Evolutionary conservation across 2,113 vertebrate species (phyloP).

Genomic region (Labrus mixtus): DNA sequence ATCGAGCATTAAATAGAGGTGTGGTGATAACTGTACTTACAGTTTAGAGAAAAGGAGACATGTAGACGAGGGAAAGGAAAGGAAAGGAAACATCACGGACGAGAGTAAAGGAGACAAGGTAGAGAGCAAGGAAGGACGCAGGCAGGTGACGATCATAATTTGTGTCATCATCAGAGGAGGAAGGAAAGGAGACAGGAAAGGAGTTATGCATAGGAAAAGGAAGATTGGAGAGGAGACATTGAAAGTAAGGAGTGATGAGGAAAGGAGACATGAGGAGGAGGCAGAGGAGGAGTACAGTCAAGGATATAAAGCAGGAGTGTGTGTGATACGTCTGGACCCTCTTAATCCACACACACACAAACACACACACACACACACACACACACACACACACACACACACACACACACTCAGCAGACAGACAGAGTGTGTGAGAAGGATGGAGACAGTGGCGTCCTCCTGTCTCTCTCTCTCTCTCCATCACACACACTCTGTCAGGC

Average conservation of each 20-base stretch:
- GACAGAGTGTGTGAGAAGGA: slow-evolving; percentile 58
- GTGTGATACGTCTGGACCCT: slow-evolving; percentile 39
- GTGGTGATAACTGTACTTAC: too few species aligned
- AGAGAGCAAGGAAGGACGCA: too few species aligned
- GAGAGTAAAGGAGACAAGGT: too few species aligned
- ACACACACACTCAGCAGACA: slow-evolving; percentile 24
- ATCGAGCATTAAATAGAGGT: too few species aligned
- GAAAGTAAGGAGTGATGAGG: background rate
- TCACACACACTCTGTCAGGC: slow-evolving; percentile 27
- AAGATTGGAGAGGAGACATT: background rate
- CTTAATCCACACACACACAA: slow-evolving; percentile 26
- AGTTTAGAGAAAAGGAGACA: background rate
- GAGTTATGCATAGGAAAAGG: background rate
- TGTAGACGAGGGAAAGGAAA: background rate
- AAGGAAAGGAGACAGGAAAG: background rate
- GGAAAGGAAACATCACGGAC: background rate
- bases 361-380: slow-evolving; percentile 17
- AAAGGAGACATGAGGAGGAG: slow-evolving; percentile 7
- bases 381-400: background rate
- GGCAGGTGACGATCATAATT: too few species aligned
- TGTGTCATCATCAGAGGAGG: too few species aligned
- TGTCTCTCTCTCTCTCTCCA: slow-evolving; percentile 16
- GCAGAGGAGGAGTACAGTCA: background rate
- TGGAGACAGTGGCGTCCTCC: slow-evolving; percentile 67
- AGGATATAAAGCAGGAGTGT: slow-evolving; percentile 17